Conservation (phyloP, 2,888 invertebrate genomes). For the Euplexia lucipara region DNA sequence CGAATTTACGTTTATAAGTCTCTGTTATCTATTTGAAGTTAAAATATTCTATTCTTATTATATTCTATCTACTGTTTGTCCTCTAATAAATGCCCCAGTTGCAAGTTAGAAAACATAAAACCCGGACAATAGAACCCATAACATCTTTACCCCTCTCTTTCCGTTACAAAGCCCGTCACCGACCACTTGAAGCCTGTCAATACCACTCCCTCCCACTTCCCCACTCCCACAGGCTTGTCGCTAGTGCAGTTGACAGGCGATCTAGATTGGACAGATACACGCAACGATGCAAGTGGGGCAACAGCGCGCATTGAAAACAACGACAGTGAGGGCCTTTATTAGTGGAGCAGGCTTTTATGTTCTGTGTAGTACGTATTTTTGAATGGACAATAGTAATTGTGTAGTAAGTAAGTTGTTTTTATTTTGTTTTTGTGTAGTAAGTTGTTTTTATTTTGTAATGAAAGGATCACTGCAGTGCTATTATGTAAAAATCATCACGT, state of each 20-base stretch:
- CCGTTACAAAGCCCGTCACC: too few species aligned
- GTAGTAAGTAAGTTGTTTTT: too few species aligned
- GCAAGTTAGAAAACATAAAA: constrained; percentile 1
- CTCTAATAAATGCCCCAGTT: background rate
- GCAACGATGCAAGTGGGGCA: constrained; percentile 44
- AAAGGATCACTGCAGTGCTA: background rate
- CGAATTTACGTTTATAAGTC: background rate
- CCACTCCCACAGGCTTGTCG: constrained; percentile 4
- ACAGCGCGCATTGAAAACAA: constrained; percentile 7
- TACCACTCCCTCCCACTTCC: constrained; percentile 18
- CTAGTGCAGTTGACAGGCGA: constrained; percentile 45
- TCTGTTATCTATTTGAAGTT: too few species aligned
- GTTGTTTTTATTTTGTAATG: background rate
- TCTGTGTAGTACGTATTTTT: background rate
- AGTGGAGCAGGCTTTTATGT: constrained; percentile 12
- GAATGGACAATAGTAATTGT: too few species aligned
- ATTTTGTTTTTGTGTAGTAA: too few species aligned
- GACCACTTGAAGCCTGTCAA: constrained; percentile 45
- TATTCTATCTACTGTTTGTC: too few species aligned
- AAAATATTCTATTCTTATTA: too few species aligned
- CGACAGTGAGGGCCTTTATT: constrained; percentile 36
- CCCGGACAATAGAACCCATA: background rate
- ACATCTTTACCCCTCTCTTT: constrained; percentile 9
- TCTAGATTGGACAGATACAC: constrained; percentile 45
- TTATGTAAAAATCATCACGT: too few species aligned